Evolutionary conservation across 1,140 invertebrate genomes (phyloP), one percentile per base, ranked within the genome.

Genomic region (Meloidogyne floridensis): DNA sequence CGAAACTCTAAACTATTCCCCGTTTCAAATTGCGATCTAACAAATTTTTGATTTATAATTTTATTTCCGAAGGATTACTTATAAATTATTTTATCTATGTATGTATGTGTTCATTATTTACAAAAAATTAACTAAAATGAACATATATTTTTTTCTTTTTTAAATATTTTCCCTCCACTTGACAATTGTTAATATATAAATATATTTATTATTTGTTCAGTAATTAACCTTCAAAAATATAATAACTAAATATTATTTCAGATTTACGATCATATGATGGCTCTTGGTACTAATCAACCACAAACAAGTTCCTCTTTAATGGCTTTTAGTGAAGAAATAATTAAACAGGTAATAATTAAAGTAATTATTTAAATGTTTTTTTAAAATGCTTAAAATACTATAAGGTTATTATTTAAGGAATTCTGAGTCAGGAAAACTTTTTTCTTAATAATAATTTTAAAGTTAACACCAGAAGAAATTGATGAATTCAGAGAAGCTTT

Each of bases 401-500:
- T 32, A 32, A 2, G 32, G 2, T 32, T 32, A 32, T 32, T 32
- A 32, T 32, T 32, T 32, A 2, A 32, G 2, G 32, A 32, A 32
- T 32, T 32, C 32, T 32, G 32, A 32, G 32, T 32, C 32, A 32
- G 32, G 32, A 32, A 32, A 32, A 32, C 1, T 32, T 32, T 32
- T 32, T 32, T 32, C 32, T 32, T 2, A 32, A 32, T 32, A 2
- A 32, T 75, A 43, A 3, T 47, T 87, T 54, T 73, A 7, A 65
- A 86, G 85, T 72, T 86, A 51, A 87, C 85, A 9, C 86, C 86
- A 10, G 85, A 89, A 77, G 87, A 89, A 53, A 89, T 89, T 69
- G 87, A 89, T 70, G 96, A 98, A 92, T 98, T 98, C 93, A 97
- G 98, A 93, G 96, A 98, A 92, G 97, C 97, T 84, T 98, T 98